phyloP scores from a whole-genome alignment of 2,113 vertebrate species.

The Gasterosteus nipponicus region DNA sequence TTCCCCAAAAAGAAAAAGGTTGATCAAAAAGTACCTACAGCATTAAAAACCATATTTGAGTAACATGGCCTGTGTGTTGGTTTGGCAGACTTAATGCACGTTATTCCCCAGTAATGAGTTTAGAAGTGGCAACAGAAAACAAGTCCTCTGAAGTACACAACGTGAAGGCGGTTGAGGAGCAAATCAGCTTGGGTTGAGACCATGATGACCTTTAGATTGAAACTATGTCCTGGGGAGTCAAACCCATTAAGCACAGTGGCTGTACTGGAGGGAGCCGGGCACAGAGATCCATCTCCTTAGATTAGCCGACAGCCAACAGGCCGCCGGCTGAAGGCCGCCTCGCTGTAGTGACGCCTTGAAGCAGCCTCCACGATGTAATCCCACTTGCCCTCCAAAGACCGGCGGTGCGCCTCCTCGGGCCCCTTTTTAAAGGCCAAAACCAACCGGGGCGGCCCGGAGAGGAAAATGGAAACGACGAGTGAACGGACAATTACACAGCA shows the following conservation, averaged over 20 bases:
- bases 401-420: slow-evolving; percentile 9
- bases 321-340: slow-evolving; percentile 33
- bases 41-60: neutral
- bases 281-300: slow-evolving; percentile 64
- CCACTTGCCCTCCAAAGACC: slow-evolving; percentile 44
- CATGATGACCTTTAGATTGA: slow-evolving; percentile 70
- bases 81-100: neutral
- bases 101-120: slow-evolving; percentile 21
- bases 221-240: slow-evolving; percentile 68
- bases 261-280: slow-evolving; percentile 34
- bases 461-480: slow-evolving; percentile 25
- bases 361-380: slow-evolving; percentile 48
- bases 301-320: slow-evolving; percentile 59
- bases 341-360: slow-evolving; percentile 36
- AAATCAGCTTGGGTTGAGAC: slow-evolving; percentile 57
- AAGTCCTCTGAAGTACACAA: slow-evolving; percentile 20
- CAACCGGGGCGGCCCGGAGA: neutral
- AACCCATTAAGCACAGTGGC: slow-evolving; percentile 64
- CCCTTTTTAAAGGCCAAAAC: slow-evolving; percentile 12
- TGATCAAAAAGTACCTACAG: neutral
- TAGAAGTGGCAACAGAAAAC: slow-evolving; percentile 9
- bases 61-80: neutral
- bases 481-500: slow-evolving; percentile 9
- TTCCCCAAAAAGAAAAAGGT: neutral
- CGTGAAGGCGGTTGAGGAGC: slow-evolving; percentile 26